phyloP scores from a whole-genome alignment of 2,888 invertebrate species.

The Drosophila nigritarsus region DNA sequence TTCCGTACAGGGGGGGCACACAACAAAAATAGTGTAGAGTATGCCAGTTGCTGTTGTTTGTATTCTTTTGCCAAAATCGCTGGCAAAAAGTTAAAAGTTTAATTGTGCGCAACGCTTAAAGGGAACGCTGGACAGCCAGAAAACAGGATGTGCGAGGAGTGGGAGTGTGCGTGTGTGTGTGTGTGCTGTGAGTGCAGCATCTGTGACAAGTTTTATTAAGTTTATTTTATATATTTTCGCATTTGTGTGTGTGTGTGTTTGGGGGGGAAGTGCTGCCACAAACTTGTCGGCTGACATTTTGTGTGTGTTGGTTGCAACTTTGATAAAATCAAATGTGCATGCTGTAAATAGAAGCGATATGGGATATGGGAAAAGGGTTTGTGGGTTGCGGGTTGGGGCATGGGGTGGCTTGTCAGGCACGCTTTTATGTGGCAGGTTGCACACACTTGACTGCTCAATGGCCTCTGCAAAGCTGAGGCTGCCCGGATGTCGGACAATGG shows the following conservation, averaged over 20 bases:
- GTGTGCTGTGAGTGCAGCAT: constrained; percentile 45
- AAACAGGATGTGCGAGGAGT: constrained; percentile 4
- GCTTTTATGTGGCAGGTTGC: constrained; percentile 68
- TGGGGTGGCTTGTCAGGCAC: constrained; percentile 30
- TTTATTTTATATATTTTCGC: constrained; percentile 65
- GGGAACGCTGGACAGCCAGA: constrained; percentile 40
- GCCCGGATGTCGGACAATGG: constrained; percentile 28
- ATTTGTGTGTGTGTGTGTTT: constrained; percentile 10
- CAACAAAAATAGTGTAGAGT: constrained; percentile 61
- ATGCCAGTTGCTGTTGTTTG: constrained; percentile 17
- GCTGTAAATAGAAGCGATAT: constrained; percentile 29
- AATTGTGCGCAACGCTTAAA: constrained; percentile 77
- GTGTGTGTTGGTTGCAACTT: constrained; percentile 46
- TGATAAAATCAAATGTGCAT: constrained; percentile 61
- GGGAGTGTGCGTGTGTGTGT: background rate
- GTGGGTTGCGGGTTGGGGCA: background rate
- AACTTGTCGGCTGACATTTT: constrained; percentile 48
- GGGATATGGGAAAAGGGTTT: background rate
- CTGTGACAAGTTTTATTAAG: constrained; percentile 78
- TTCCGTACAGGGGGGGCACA: constrained; percentile 62
- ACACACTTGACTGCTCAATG: constrained; percentile 76
- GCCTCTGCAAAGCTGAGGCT: constrained; percentile 43
- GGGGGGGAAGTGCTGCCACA: constrained; percentile 52
- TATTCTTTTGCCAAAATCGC: constrained; percentile 55
- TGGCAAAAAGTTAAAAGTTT: constrained; percentile 77